Base-by-base conservation (phyloP, 2,888 invertebrate genomes). In the Melieria picta region DNA sequence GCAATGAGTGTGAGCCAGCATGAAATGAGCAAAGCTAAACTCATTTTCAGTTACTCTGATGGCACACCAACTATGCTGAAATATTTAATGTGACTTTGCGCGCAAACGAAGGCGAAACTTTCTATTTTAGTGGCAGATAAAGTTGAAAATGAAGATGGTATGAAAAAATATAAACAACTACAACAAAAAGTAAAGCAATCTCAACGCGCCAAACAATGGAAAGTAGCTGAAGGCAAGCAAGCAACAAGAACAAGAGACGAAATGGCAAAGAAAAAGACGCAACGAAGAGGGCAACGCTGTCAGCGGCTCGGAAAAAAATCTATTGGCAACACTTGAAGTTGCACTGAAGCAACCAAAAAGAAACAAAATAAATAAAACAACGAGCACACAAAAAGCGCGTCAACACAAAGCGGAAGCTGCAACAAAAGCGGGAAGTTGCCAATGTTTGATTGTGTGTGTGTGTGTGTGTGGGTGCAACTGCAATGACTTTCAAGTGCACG, bases 271-370 rank as follows among this genome's bases (percentile, higher is more conserved):
- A 52, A 52, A 50, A 30, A 30, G 2, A 52, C 1, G 11, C 52
- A 52, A 52, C n/a, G 13, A 58, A 13, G 42, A 58, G 42, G 7
- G 4, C 11, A 58, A 58, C 58, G 30, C 42, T 58, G 58, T 5
- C n/a, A 61, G 13, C 42, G 42, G 3, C 1, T 30, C 30, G 30
- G 30, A 30, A 2, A n/a, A n/a, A 61, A 61, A 61, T 43, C 42
- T 61, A 61, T 61, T 61, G 61, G 61, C 61, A 61, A 43, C 45
- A 61, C 61, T 61, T 61, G 61, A 61, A 43, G 30, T 10, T 7
- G 13, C 7, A 56, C 10, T 13, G 13, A 56, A 16, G 16, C 16
- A 16, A 16, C 16, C 16, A 16, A 16, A 16, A 56, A 56, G 57
- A 11, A 57, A 57, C 42, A 13, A 58, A 11, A 58, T 30, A 11